These are phyloP conservation scores for Centropristis striata DNA, from an alignment of 2,113 vertebrate genomes.

Conservation along the genomic window DNA sequence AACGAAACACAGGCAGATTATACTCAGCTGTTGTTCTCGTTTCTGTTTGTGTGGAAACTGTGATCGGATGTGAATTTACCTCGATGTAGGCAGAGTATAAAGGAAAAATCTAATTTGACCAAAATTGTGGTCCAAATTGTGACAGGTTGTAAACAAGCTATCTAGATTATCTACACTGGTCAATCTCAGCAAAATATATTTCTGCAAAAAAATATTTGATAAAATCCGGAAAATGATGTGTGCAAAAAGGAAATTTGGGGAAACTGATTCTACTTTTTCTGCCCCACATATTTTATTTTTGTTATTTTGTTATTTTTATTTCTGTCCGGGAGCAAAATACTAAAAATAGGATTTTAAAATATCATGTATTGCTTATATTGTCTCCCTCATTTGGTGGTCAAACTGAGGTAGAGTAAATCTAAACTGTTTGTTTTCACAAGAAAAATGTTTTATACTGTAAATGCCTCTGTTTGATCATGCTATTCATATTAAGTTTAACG, in stretches of 20 bases:
- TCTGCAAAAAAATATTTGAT: neutral
- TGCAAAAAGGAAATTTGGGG: no score
- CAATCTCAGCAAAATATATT: neutral
- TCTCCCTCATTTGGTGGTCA: neutral
- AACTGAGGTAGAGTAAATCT: no score
- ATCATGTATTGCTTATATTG: no score
- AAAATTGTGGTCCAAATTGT: neutral
- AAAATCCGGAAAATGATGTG: neutral
- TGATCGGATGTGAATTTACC: neutral
- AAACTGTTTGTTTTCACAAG: no score
- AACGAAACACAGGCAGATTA: conserved; percentile 26
- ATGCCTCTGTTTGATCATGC: no score
- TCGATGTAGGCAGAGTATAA: neutral
- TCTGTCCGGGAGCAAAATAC: no score
- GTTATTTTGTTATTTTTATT: no score
- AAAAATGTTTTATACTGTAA: no score
- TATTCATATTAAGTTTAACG: no score
- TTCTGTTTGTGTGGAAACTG: neutral
- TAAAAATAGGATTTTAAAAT: no score
- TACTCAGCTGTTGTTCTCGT: conserved; percentile 24
- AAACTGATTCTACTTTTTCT: no score
- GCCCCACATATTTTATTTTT: no score
- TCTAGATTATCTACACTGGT: neutral
- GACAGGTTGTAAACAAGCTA: neutral
- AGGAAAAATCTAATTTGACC: neutral